A percentile compares a stretch with the other conserved stretches of the same genome.
Evolutionary conservation across 2,888 invertebrate species (phyloP).

Genomic region (Achlya flavicornis): DNA sequence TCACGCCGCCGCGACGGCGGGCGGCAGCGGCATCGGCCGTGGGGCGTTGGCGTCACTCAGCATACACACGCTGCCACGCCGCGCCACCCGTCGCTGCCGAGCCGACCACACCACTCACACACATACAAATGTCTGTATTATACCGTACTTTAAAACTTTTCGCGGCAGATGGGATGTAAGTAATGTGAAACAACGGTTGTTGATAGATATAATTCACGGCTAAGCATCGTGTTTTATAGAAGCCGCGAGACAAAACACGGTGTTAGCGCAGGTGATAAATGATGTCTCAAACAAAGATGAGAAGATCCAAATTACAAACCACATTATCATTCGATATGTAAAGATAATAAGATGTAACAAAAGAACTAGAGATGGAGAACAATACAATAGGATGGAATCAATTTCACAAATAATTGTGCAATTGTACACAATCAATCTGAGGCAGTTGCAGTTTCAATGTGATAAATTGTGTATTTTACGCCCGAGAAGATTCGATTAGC

Average conservation of each 20-base stretch:
- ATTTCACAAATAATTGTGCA: not conserved
- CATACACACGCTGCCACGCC: slow-evolving; percentile 41
- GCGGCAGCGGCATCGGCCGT: slow-evolving; percentile 43
- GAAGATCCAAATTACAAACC: slow-evolving; percentile 12
- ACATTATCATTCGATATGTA: not conserved
- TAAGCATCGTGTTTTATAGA: slow-evolving; percentile 36
- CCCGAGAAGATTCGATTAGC: slow-evolving; percentile 39
- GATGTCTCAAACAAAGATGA: too few relatives aligned
- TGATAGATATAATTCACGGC: slow-evolving; percentile 37
- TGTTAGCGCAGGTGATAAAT: slow-evolving; percentile 27
- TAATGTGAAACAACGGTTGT: slow-evolving; percentile 47
- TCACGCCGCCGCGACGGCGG: slow-evolving; percentile 26
- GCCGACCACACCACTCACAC: slow-evolving; percentile 26
- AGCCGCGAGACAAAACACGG: slow-evolving; percentile 60
- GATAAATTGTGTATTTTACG: slow-evolving; percentile 30
- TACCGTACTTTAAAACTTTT: slow-evolving; percentile 51
- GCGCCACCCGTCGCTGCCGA: too few relatives aligned
- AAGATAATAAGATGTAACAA: slow-evolving; percentile 2
- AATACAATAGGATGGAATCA: not conserved
- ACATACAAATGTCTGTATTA: slow-evolving; percentile 29
- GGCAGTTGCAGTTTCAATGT: slow-evolving; percentile 32
- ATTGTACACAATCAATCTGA: slow-evolving; percentile 8
- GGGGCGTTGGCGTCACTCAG: slow-evolving; percentile 73
- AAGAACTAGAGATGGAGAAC: not conserved
- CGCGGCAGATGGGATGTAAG: slow-evolving; percentile 39